These are phyloP conservation scores for Euwallacea fornicatus DNA, from an alignment of 1,140 invertebrate species.

Conservation along the genomic window DNA sequence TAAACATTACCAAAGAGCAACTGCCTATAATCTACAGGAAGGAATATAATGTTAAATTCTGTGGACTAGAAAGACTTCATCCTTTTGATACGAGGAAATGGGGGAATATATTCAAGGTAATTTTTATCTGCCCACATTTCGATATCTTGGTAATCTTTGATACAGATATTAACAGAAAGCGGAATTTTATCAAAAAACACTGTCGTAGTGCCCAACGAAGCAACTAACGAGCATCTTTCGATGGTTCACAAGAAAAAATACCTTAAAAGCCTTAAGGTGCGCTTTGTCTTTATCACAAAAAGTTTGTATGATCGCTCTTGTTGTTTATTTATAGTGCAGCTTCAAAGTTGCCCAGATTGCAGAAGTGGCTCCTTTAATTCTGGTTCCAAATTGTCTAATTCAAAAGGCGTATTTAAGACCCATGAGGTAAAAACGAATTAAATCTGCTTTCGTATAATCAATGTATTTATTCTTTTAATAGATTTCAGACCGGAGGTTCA, in stretches of 20 bases:
- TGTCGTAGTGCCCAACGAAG: constrained; percentile 68
- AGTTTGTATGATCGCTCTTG: too few relatives aligned
- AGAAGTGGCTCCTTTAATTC: constrained; percentile 72
- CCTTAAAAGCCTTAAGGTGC: constrained; percentile 67
- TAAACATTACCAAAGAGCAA: constrained; percentile 51
- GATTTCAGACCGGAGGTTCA: constrained; percentile 81
- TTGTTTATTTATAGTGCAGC: constrained; percentile 57
- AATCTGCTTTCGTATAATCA: constrained; percentile 2
- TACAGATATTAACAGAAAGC: constrained; percentile 62
- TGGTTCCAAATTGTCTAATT: constrained; percentile 77
- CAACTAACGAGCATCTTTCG: constrained; percentile 67
- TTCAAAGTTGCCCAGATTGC: constrained; percentile 75
- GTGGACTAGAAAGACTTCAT: constrained; percentile 80
- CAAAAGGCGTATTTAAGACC: constrained; percentile 75
- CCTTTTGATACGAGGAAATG: constrained; percentile 89
- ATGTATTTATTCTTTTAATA: constrained; percentile 48
- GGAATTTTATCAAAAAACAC: constrained; percentile 58
- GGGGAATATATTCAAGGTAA: constrained; percentile 63
- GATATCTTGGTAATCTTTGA: not conserved
- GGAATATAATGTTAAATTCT: constrained; percentile 81
- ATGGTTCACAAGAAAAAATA: constrained; percentile 74
- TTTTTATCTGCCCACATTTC: not conserved
- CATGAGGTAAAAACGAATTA: constrained; percentile 61
- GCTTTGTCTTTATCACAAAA: not conserved
- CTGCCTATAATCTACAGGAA: constrained; percentile 76